Evolutionary conservation across 92 coral and sea anemone genomes (phyloP).

Genomic region (Porites lobata): DNA sequence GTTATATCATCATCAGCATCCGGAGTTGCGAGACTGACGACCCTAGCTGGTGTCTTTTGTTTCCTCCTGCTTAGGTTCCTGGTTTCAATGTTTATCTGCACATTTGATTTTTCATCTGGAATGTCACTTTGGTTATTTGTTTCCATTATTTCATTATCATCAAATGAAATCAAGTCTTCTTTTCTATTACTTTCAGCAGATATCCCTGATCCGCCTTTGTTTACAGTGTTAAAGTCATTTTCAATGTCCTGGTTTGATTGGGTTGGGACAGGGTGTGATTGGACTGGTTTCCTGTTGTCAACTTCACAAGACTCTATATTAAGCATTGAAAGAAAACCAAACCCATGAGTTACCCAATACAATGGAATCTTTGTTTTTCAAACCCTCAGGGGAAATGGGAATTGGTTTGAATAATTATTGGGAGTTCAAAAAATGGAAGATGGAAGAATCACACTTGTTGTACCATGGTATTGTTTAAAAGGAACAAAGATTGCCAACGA

Average conservation of each 20-base stretch:
- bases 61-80: constrained; percentile 18
- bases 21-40: not conserved
- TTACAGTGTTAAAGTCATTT: not conserved
- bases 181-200: not conserved
- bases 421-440: no score
- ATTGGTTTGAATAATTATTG: no score
- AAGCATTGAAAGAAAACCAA: not conserved
- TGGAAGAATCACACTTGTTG: no score
- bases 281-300: constrained; percentile 25
- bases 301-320: constrained; percentile 23
- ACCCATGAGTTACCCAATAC: not conserved
- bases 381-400: no score
- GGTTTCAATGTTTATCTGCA: not conserved
- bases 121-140: constrained; percentile 3
- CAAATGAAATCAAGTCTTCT: not conserved
- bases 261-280: constrained; percentile 11
- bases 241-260: constrained; percentile 26
- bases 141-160: not conserved
- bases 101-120: constrained; percentile 11
- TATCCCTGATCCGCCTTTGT: not conserved
- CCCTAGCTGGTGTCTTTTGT: constrained; percentile 36
- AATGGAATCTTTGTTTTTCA: no score
- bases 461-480: no score
- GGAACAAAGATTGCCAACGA: no score
- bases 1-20: constrained; percentile 52